Conservation (phyloP, 1,140 invertebrate genomes). For the Zelostemma sp. region DNA sequence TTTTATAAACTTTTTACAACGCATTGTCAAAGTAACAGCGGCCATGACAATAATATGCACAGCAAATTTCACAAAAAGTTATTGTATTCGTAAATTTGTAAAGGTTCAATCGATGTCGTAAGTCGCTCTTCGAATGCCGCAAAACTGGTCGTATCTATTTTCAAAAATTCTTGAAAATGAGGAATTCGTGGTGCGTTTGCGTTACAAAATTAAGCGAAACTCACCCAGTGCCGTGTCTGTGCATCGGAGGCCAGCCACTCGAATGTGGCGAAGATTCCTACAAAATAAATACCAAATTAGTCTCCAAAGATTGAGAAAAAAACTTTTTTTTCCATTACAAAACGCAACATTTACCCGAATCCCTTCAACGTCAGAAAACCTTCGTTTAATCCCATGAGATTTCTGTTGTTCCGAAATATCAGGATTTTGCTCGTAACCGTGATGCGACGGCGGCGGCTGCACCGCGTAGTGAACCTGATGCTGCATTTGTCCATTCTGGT, state of each 20-base stretch:
- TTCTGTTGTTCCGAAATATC: constrained; percentile 63
- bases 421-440: constrained; percentile 58
- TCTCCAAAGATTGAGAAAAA: background rate
- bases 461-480: constrained; percentile 63
- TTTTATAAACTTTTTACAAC: too few relatives aligned
- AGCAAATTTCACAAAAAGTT: background rate
- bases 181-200: background rate
- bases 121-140: background rate
- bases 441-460: constrained; percentile 57
- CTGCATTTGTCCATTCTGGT: constrained; percentile 66
- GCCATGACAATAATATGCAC: background rate
- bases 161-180: background rate
- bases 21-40: background rate
- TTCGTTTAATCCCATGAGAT: constrained; percentile 63
- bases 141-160: background rate
- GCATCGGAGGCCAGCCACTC: constrained; percentile 55
- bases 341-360: constrained; percentile 52
- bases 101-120: background rate
- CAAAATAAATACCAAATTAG: constrained; percentile 13
- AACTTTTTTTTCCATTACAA: background rate
- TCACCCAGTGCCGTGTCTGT: constrained; percentile 67
- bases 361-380: constrained; percentile 65
- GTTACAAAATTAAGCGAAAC: constrained; percentile 26
- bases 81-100: background rate
- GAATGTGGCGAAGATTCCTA: constrained; percentile 61